A percentile compares a stretch with the other conserved stretches of the same genome.
These are phyloP conservation scores for Tauraco erythrolophus DNA, from an alignment of 2,113 vertebrate species.

Conservation along the genomic window DNA sequence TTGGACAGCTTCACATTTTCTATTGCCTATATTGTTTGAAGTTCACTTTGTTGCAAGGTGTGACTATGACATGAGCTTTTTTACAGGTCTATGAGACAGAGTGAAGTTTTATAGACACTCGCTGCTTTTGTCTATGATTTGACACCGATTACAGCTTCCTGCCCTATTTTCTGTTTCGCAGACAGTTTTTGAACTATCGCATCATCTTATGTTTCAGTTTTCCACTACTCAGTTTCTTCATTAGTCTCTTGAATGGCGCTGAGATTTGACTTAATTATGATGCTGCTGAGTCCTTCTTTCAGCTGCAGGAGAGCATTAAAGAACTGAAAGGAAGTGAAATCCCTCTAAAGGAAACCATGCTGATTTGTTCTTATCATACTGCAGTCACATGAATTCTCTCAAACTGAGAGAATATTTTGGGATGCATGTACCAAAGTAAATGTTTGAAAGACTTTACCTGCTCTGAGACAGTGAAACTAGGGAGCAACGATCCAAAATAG, in stretches of 20 bases:
- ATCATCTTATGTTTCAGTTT: neutral
- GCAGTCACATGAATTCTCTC: neutral
- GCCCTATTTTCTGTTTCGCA: neutral
- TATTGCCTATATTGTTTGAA: neutral
- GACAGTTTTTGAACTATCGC: neutral
- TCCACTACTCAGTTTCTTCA: neutral
- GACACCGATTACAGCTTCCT: neutral
- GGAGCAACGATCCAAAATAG: neutral
- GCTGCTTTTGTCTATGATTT: neutral
- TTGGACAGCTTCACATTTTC: neutral
- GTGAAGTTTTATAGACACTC: neutral
- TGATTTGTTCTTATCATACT: neutral
- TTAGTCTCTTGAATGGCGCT: neutral
- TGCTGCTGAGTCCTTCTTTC: neutral
- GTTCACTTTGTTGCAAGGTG: neutral
- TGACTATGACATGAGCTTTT: neutral
- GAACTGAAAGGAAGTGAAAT: neutral
- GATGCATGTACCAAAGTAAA: fast-evolving
- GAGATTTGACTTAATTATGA: neutral
- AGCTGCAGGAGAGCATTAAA: neutral
- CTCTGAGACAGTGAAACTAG: neutral
- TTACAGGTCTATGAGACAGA: neutral
- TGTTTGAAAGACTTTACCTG: neutral
- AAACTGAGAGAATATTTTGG: neutral
- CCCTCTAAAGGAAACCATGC: neutral